These are phyloP conservation scores for Syngnathus floridae DNA, from an alignment of 2,113 vertebrate species.

Conservation along the genomic window DNA sequence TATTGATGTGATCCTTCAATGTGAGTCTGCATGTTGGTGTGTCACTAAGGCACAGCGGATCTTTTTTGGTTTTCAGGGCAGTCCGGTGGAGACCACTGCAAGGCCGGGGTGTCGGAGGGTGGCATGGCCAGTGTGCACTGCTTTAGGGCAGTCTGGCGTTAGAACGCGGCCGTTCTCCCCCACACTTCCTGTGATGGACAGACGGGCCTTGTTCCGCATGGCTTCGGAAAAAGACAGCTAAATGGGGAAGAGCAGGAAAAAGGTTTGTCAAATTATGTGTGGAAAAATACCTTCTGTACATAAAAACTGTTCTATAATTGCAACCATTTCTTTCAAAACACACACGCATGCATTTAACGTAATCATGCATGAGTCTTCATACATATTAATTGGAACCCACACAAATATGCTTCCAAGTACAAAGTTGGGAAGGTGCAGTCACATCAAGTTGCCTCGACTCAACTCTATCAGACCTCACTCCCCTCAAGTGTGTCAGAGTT, in stretches of 20 bases:
- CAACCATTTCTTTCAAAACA: constrained; percentile 4
- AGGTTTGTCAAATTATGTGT: constrained; percentile 22
- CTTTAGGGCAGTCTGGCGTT: constrained; percentile 95
- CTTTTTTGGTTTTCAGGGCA: constrained; percentile 99
- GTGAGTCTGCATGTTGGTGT: constrained; percentile 53
- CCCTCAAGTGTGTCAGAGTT: not conserved
- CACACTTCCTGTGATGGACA: constrained; percentile 95
- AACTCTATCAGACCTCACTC: too few relatives aligned
- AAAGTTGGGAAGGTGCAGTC: constrained; percentile 28
- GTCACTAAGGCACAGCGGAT: constrained; percentile 95
- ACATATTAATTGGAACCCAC: constrained; percentile 7
- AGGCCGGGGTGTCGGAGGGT: constrained; percentile 90
- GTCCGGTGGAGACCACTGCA: constrained; percentile 95
- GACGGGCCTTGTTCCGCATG: constrained; percentile 98
- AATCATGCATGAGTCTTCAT: constrained; percentile 34
- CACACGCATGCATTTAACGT: constrained; percentile 28
- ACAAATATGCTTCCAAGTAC: not conserved
- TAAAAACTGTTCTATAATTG: constrained; percentile 11
- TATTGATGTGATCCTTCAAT: constrained; percentile 29
- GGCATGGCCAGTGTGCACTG: constrained; percentile 83
- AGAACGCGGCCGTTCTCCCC: constrained; percentile 91
- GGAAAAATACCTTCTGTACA: not conserved
- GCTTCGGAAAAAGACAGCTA: constrained; percentile 98
- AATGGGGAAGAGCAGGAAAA: constrained; percentile 45
- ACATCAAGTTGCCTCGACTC: constrained; percentile 10